phyloP scores from a whole-genome alignment of 1,140 invertebrate genomes.

The Aphaenogaster rudis region DNA sequence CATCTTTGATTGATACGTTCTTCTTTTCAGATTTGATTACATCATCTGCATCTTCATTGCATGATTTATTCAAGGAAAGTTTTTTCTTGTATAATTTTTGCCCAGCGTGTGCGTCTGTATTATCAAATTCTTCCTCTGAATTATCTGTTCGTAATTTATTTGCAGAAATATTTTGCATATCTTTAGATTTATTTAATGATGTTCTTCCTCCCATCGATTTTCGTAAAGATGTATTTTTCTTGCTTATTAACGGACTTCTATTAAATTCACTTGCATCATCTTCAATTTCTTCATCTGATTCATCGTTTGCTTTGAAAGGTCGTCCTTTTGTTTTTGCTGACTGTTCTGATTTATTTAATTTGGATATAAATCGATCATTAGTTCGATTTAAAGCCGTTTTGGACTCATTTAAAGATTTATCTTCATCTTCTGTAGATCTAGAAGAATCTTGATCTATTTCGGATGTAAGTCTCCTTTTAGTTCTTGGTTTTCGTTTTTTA shows the following conservation, averaged over 20 bases:
- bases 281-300: slow-evolving; percentile 11
- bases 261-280: slow-evolving; percentile 2
- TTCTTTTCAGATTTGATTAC: too few species aligned
- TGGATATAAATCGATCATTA: not conserved
- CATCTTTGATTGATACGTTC: too few species aligned
- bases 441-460: not conserved
- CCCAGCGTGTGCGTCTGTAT: too few species aligned
- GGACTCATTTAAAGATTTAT: not conserved
- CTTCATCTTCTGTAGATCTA: not conserved
- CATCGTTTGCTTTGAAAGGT: slow-evolving; percentile 2
- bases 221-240: slow-evolving; percentile 26
- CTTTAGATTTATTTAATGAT: slow-evolving; percentile 46
- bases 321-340: not conserved
- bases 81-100: too few species aligned
- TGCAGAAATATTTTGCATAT: not conserved
- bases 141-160: slow-evolving; percentile 23
- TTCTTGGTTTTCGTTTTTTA: not conserved
- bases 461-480: not conserved
- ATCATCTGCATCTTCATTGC: too few species aligned
- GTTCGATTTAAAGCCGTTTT: slow-evolving; percentile 3
- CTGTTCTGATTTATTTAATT: not conserved
- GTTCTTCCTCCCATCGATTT: not conserved
- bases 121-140: not conserved
- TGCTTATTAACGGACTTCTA: not conserved
- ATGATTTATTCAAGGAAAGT: too few species aligned